Evolutionary conservation across 2,888 invertebrate genomes (phyloP).

Genomic region (Mythimna lalbum): DNA sequence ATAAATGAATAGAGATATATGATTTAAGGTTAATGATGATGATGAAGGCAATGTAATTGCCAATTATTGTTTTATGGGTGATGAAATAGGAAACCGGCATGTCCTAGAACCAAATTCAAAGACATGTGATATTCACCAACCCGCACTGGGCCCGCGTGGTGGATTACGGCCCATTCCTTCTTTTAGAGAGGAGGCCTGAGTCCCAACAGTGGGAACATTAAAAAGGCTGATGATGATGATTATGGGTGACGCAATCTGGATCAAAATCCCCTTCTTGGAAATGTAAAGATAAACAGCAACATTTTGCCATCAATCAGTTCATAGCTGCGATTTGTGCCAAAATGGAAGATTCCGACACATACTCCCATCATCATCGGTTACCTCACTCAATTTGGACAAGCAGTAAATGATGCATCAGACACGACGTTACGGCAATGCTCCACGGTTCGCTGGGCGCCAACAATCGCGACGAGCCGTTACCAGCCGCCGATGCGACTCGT

Average conservation of each 20-base stretch:
- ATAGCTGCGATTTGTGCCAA: not conserved
- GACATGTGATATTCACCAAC: no score
- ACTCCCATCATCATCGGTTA: constrained; percentile 45
- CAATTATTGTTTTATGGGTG: no score
- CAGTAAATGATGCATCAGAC: constrained; percentile 45
- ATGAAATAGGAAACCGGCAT: no score
- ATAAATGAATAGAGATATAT: no score
- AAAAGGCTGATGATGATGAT: no score
- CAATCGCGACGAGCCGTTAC: constrained; percentile 73
- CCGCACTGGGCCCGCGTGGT: no score
- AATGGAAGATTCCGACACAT: constrained; percentile 23
- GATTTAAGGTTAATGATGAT: no score
- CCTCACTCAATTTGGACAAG: constrained; percentile 56
- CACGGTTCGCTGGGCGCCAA: constrained; percentile 70
- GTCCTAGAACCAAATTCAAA: no score
- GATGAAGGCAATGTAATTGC: no score
- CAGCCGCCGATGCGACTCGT: constrained; percentile 57
- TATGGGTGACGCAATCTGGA: not conserved
- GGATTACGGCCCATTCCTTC: no score
- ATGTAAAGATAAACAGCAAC: not conserved
- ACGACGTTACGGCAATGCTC: constrained; percentile 65
- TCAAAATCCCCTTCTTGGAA: not conserved
- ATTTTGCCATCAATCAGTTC: not conserved
- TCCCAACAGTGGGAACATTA: no score
- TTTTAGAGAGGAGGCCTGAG: no score